Conservation (phyloP, 2,797 vertebrate species). For the Scleropages formosus region DNA sequence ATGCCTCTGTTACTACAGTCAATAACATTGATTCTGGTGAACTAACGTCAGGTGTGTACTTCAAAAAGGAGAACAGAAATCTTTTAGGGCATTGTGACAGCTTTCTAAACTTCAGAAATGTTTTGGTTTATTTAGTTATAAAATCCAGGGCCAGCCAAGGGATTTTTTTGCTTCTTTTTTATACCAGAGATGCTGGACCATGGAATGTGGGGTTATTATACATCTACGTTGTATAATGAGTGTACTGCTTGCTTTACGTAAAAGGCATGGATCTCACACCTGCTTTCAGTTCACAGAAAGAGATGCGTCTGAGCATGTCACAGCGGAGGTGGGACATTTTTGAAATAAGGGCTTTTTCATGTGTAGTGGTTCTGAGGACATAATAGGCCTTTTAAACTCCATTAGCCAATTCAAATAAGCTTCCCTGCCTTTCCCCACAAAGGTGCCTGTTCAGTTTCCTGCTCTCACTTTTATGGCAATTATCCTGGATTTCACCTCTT, state of each 20-base stretch:
- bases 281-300: constrained; percentile 1
- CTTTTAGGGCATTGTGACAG: too few relatives aligned
- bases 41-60: too few relatives aligned
- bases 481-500: background rate
- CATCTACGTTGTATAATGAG: background rate
- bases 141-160: background rate
- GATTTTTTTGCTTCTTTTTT: background rate
- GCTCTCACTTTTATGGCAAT: background rate
- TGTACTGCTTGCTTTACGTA: background rate
- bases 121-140: background rate
- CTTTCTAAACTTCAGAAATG: background rate
- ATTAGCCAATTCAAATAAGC: background rate
- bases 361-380: background rate
- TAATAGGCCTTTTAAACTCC: background rate
- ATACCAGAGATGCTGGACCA: background rate
- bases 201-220: background rate
- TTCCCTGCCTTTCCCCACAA: background rate
- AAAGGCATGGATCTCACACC: background rate
- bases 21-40: background rate
- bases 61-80: too few relatives aligned
- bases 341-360: background rate
- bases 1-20: constrained; percentile 9
- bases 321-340: background rate
- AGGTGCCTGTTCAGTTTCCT: background rate
- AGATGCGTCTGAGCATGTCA: background rate